Evolutionary conservation across 1,140 invertebrate genomes (phyloP), one percentile per base, ranked within the genome.

Genomic region (Lysiphlebus fabarum): DNA sequence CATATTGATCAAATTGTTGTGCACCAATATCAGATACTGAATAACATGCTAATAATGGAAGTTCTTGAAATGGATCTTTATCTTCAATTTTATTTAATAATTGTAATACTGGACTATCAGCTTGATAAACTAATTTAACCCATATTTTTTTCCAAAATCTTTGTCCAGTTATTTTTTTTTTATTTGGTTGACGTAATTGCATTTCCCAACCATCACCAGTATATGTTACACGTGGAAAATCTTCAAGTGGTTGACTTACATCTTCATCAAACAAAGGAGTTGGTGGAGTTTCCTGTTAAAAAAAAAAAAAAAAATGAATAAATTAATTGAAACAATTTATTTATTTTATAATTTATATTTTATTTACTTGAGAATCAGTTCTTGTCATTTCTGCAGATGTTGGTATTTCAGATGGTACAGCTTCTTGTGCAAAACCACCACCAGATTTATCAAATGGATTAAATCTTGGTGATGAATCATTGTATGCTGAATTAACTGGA

Each of bases 141-240:
- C 89, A 96, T 42, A 98, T 90, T 73, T 97, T 96, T 79, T 99
- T 99, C 97, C 97, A 99, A 76, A 94, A 99, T 61, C 95, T 83
- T 69, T 95, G 93, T 6, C 93, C 93, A 0, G 96, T 98, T 57
- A 99, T 93, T 77, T 97, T 98, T 84, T 99, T 99, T 76, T 99
- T 99, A 66, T 93, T 95, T 6, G 96, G 96, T 70, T 97, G 93
- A 11, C 96, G 82, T 36, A 99, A 80, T 61, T 97, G 91, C 88
- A 99, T 92, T 72, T 98, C 95, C 95, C 96, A 99, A 17, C 93
- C 93, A n/a, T 92, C 87, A 0, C 87, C 92, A 0, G 79, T 78
- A 67, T 90, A 94, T 44, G 84, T 84, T 1, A 88, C 85, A 51
- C 93, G 83, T 5, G 92, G 92, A 76, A 96, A 99, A 17, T 92